These are phyloP conservation scores for Nemotelus pantherinus DNA, from an alignment of 2,888 invertebrate species.

Conservation along the genomic window DNA sequence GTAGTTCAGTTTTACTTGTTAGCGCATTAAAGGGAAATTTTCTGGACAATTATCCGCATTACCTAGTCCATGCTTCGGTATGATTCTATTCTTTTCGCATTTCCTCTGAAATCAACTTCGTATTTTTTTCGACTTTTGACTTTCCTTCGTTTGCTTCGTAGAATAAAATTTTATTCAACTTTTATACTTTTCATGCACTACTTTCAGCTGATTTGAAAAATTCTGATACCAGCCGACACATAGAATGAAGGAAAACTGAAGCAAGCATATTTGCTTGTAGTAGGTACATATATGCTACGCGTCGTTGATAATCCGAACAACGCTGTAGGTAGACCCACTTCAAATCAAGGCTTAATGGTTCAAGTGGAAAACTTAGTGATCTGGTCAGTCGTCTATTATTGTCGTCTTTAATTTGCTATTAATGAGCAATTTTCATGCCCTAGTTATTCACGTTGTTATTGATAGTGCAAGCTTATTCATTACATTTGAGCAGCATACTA, in stretches of 20 bases:
- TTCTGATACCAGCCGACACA: not conserved
- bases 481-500: not conserved
- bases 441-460: not conserved
- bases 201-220: not conserved
- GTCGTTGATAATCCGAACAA: too few relatives aligned
- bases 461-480: not conserved
- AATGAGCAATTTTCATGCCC: constrained; percentile 6
- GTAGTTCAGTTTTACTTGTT: too few relatives aligned
- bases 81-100: not conserved
- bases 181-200: not conserved
- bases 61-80: not conserved
- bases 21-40: not conserved
- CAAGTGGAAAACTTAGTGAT: constrained; percentile 15
- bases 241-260: not conserved
- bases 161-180: not conserved
- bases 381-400: constrained; percentile 3
- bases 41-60: constrained; percentile 9
- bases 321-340: too few relatives aligned
- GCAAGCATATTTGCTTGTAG: too few relatives aligned
- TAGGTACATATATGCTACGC: too few relatives aligned
- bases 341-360: too few relatives aligned
- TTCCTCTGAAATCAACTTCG: too few relatives aligned
- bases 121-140: too few relatives aligned
- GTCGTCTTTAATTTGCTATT: constrained; percentile 12
- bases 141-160: not conserved